These are phyloP conservation scores for Neoaliturus tenellus DNA, from an alignment of 2,888 invertebrate species.

Conservation along the genomic window DNA sequence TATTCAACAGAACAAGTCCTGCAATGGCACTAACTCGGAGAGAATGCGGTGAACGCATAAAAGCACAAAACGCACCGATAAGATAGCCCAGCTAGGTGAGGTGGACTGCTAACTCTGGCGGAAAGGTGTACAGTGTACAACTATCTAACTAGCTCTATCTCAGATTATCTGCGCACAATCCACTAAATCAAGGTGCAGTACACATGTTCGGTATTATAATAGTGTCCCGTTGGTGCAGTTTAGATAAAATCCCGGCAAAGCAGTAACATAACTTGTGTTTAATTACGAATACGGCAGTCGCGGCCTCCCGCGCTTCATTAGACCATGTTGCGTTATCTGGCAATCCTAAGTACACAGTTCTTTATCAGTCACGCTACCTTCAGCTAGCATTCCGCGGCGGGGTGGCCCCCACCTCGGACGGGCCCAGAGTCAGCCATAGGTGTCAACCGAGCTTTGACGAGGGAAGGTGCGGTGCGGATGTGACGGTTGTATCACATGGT, in stretches of 20 bases:
- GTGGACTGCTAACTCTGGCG: background rate
- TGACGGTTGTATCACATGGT: too few species aligned
- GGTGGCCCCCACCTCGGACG: background rate
- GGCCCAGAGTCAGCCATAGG: too few species aligned
- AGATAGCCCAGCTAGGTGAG: background rate
- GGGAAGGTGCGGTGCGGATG: too few species aligned
- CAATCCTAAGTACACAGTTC: conserved; percentile 41
- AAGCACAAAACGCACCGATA: conserved; percentile 7
- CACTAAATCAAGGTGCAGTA: conserved; percentile 42
- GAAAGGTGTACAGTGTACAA: background rate
- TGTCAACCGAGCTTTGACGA: too few species aligned
- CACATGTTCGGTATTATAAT: conserved; percentile 48
- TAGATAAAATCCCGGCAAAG: conserved; percentile 26
- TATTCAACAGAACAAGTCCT: background rate
- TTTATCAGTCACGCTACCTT: conserved; percentile 37
- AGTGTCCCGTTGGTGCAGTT: conserved; percentile 34
- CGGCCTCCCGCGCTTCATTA: conserved; percentile 29
- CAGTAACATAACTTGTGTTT: conserved; percentile 40
- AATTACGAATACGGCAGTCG: conserved; percentile 36
- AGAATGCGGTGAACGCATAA: background rate
- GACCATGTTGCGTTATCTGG: conserved; percentile 28
- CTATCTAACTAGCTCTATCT: conserved; percentile 33
- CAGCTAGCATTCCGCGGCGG: conserved; percentile 5
- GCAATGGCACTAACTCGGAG: background rate
- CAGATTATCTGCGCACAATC: conserved; percentile 20